phyloP scores from a whole-genome alignment of 2,888 invertebrate genomes.

The Chrysotoxum bicinctum region DNA sequence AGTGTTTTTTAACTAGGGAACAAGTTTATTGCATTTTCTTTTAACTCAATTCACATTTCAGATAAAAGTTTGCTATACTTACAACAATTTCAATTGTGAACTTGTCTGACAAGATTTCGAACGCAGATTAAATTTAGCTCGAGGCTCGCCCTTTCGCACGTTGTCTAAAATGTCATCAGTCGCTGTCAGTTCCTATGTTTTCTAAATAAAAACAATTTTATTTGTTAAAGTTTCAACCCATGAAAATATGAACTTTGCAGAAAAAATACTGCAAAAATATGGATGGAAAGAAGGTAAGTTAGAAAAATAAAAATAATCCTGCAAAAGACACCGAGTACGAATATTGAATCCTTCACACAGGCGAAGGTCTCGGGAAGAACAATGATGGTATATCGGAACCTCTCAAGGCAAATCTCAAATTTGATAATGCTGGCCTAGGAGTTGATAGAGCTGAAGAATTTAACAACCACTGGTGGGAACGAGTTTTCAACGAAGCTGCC shows the following conservation, averaged over 20 bases:
- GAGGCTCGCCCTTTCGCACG: constrained; percentile 18
- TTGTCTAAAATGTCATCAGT: constrained; percentile 3
- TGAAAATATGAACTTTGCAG: constrained; percentile 78
- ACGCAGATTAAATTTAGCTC: background rate
- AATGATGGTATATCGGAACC: constrained; percentile 90
- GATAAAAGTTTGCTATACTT: too few species aligned
- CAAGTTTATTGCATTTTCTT: too few species aligned
- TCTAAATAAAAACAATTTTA: constrained; percentile 28
- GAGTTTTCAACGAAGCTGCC: constrained; percentile 88
- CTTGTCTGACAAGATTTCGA: background rate
- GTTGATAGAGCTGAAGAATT: constrained; percentile 88
- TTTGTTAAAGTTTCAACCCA: too few species aligned
- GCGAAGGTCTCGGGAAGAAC: constrained; percentile 89
- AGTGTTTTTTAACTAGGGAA: too few species aligned
- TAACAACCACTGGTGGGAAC: constrained; percentile 93
- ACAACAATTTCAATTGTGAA: too few species aligned
- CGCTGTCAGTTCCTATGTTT: background rate
- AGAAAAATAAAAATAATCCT: background rate
- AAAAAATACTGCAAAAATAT: constrained; percentile 79
- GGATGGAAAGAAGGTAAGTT: constrained; percentile 80
- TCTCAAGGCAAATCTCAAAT: constrained; percentile 90
- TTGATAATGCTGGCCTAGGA: constrained; percentile 90
- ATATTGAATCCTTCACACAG: background rate
- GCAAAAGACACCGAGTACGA: background rate
- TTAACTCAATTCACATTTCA: too few species aligned